Percentiles rank a stretch among this genome's conserved stretches.
These are phyloP conservation scores for Centroberyx gerrardi DNA, from an alignment of 2,797 vertebrate species.

Conservation along the genomic window DNA sequence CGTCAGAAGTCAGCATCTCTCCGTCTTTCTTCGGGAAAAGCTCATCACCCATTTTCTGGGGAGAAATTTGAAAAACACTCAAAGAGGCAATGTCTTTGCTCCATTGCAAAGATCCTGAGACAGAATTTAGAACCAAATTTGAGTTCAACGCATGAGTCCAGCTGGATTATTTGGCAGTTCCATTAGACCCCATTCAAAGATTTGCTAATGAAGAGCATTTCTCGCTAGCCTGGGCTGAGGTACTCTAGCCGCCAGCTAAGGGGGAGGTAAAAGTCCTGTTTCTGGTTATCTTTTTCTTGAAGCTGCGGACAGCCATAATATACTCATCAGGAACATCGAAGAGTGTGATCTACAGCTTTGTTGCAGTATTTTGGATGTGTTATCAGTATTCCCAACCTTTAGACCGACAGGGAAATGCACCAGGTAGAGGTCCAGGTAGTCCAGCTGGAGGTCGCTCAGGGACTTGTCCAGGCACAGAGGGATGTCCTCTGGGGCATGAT, in stretches of 20 bases:
- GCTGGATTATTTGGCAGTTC: neutral
- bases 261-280: neutral
- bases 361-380: neutral
- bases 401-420: conserved; percentile 85
- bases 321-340: neutral
- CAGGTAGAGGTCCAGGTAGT: conserved; percentile 86
- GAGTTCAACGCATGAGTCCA: too few species aligned
- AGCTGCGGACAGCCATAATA: neutral
- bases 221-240: neutral
- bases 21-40: conserved; percentile 82
- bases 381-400: conserved; percentile 68
- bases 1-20: conserved; percentile 72
- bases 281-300: neutral
- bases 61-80: conserved; percentile 11
- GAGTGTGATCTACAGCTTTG: neutral
- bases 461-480: conserved; percentile 80
- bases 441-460: conserved; percentile 82
- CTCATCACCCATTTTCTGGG: conserved; percentile 81
- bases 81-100: neutral
- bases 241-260: neutral
- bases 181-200: neutral
- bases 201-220: neutral
- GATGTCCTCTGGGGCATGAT: conserved; percentile 80
- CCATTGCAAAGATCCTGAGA: neutral
- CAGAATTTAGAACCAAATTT: too few species aligned